phyloP scores from a whole-genome alignment of 2,113 vertebrate species.

The Cololabis saira region DNA sequence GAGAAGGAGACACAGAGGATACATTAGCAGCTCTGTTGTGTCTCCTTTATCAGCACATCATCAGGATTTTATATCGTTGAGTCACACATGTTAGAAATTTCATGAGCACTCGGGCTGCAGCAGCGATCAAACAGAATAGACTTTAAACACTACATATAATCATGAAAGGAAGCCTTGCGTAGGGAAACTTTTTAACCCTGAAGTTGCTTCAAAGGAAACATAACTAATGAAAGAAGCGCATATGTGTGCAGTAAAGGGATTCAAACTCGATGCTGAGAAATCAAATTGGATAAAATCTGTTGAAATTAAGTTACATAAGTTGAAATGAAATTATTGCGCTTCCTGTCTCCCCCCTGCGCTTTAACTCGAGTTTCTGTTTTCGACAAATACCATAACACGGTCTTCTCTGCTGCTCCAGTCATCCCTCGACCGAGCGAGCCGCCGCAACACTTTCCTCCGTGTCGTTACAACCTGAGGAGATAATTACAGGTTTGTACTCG shows the following conservation, averaged over 20 bases:
- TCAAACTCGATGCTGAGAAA: too few relatives aligned
- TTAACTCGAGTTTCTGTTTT: constrained; percentile 7
- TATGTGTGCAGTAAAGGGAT: too few relatives aligned
- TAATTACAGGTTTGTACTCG: constrained; percentile 63
- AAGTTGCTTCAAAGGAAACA: constrained; percentile 21
- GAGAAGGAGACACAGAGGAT: constrained; percentile 6
- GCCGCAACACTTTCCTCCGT: constrained; percentile 20
- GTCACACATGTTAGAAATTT: constrained; percentile 23
- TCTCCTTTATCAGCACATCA: constrained; percentile 3
- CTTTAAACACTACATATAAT: constrained; percentile 26
- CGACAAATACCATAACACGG: constrained; percentile 14
- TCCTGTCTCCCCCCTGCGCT: neutral
- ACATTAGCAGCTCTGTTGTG: constrained; percentile 15
- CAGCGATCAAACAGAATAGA: constrained; percentile 46
- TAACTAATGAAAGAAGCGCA: neutral
- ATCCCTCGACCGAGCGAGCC: constrained; percentile 28
- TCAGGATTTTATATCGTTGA: constrained; percentile 15
- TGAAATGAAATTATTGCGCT: too few relatives aligned
- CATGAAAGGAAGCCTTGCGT: constrained; percentile 15
- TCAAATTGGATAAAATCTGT: too few relatives aligned
- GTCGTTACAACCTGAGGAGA: constrained; percentile 24
- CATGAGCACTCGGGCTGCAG: constrained; percentile 5
- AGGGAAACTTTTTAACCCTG: neutral
- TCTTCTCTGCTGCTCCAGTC: constrained; percentile 18
- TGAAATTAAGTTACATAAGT: too few relatives aligned